A percentile compares a stretch with the other conserved stretches of the same genome.
These are phyloP conservation scores for Rhimphoctona megacephalus DNA, from an alignment of 2,888 invertebrate genomes.

Conservation along the genomic window DNA sequence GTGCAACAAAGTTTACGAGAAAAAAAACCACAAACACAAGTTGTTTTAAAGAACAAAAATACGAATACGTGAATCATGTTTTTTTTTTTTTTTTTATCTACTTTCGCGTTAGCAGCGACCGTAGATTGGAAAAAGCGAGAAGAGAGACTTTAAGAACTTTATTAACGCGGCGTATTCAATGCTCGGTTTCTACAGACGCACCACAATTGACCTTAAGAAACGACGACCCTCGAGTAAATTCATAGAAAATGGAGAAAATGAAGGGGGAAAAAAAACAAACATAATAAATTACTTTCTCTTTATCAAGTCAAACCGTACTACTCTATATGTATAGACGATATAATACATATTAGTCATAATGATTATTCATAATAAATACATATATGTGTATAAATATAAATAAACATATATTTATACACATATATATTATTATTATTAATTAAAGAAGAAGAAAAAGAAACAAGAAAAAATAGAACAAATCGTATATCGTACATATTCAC, in stretches of 20 bases:
- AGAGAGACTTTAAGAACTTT: slow-evolving; percentile 41
- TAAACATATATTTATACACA: slow-evolving; percentile 1
- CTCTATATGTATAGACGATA: slow-evolving; percentile 74
- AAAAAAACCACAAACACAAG: background rate
- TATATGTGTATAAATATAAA: slow-evolving; percentile 8
- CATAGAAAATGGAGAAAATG: slow-evolving; percentile 62
- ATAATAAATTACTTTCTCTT: slow-evolving; percentile 68
- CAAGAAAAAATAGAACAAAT: slow-evolving; percentile 48
- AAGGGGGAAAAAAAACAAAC: slow-evolving; percentile 50
- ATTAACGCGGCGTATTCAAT: slow-evolving; percentile 69
- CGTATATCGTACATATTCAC: slow-evolving; percentile 77
- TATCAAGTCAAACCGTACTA: slow-evolving; percentile 79
- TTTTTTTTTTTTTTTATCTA: no score
- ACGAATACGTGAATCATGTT: slow-evolving; percentile 19
- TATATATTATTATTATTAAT: slow-evolving; percentile 22
- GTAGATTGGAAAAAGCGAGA: slow-evolving; percentile 23
- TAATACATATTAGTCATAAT: slow-evolving; percentile 72
- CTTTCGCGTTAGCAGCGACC: slow-evolving; percentile 20
- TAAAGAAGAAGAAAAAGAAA: slow-evolving; percentile 1
- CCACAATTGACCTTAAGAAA: slow-evolving; percentile 71
- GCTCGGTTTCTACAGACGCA: slow-evolving; percentile 74
- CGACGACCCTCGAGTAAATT: slow-evolving; percentile 71
- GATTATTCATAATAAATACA: slow-evolving; percentile 57
- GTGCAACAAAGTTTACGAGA: slow-evolving; percentile 36
- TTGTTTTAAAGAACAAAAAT: background rate